These are phyloP conservation scores for Myzus persicae DNA, from an alignment of 1,140 invertebrate species.

Conservation along the genomic window DNA sequence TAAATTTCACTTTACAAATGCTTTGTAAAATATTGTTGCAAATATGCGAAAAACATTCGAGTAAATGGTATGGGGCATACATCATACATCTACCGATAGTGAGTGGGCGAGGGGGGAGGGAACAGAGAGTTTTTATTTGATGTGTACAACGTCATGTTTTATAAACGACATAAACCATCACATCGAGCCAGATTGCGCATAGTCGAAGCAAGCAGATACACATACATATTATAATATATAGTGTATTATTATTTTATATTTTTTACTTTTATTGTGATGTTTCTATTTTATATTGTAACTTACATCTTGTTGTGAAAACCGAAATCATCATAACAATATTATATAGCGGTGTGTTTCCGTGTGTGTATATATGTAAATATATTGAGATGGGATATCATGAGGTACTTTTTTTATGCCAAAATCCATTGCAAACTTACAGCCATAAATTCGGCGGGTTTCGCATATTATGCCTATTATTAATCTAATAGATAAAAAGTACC, in stretches of 20 bases:
- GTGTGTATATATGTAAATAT: background rate
- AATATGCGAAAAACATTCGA: slow-evolving; percentile 3
- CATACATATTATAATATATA: slow-evolving; percentile 8
- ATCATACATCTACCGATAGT: background rate
- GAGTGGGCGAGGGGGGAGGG: no score
- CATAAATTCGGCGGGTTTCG: background rate
- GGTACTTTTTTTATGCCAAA: background rate
- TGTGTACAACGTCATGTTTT: slow-evolving; percentile 39
- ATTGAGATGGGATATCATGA: background rate
- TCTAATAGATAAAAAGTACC: background rate
- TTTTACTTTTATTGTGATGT: slow-evolving; percentile 13
- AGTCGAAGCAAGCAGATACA: background rate
- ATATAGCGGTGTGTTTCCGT: background rate
- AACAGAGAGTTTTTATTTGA: background rate
- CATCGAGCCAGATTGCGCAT: slow-evolving; percentile 33
- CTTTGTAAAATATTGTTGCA: background rate
- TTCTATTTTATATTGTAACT: background rate
- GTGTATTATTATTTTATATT: background rate
- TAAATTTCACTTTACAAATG: background rate
- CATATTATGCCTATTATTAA: background rate
- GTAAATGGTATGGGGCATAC: background rate
- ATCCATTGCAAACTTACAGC: background rate
- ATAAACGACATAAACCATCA: slow-evolving; percentile 27
- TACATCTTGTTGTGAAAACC: background rate
- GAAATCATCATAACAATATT: slow-evolving; percentile 16